These are phyloP conservation scores for Phalacrocorax aristotelis DNA, from an alignment of 2,113 vertebrate genomes.

Conservation along the genomic window DNA sequence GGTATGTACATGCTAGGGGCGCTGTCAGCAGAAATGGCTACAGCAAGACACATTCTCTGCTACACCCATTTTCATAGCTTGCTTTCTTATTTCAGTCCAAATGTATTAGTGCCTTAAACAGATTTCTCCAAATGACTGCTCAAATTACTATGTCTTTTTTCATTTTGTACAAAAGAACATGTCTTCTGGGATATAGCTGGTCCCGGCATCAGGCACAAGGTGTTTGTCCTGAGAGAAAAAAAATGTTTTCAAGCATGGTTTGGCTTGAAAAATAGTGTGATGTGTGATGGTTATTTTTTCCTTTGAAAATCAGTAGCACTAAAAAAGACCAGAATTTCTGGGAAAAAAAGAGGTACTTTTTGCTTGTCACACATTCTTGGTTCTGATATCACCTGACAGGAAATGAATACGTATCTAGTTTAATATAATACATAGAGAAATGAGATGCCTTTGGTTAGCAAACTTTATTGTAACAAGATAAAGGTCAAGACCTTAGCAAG, in stretches of 20 bases:
- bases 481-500: conserved; percentile 14
- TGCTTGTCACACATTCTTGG: background rate
- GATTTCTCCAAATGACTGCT: background rate
- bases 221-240: background rate
- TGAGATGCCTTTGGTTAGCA: background rate
- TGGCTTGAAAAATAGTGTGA: background rate
- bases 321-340: background rate
- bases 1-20: background rate
- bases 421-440: background rate
- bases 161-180: background rate
- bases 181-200: background rate
- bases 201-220: background rate
- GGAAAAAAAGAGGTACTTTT: background rate
- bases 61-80: background rate
- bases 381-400: background rate
- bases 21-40: background rate
- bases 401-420: background rate
- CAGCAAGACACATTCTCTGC: background rate
- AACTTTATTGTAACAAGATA: background rate
- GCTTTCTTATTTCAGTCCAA: background rate
- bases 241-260: background rate
- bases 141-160: background rate
- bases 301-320: background rate
- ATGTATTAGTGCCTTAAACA: background rate
- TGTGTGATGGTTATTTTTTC: background rate